A percentile compares a stretch with the other conserved stretches of the same genome.
Conservation (phyloP, 2,113 vertebrate genomes). For the Ammodramus savannarum region DNA sequence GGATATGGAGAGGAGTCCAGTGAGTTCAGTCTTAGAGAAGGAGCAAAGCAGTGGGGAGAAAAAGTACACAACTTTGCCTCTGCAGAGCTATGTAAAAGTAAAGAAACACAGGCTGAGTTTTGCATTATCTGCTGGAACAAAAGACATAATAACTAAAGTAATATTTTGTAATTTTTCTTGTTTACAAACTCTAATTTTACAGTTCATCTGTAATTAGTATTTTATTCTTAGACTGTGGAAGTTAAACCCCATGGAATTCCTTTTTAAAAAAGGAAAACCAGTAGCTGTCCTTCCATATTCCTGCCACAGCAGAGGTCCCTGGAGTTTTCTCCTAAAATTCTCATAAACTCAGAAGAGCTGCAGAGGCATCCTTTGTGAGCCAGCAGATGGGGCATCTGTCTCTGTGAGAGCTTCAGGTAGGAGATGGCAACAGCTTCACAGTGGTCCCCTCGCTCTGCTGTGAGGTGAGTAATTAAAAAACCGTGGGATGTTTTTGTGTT, state of each 20-base stretch:
- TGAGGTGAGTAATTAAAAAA: background rate
- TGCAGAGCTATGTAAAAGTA: background rate
- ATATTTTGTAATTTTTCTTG: background rate
- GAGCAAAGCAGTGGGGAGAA: background rate
- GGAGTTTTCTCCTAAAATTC: background rate
- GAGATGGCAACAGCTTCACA: background rate
- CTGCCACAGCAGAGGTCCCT: accelerated
- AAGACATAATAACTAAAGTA: background rate
- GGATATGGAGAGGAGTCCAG: background rate
- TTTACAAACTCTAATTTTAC: background rate
- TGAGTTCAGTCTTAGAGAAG: background rate
- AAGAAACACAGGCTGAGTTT: background rate
- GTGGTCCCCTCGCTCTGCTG: accelerated
- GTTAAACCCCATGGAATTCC: background rate
- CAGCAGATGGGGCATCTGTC: background rate
- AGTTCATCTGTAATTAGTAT: background rate
- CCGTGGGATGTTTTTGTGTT: background rate
- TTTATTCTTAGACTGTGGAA: background rate
- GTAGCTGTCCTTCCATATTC: background rate
- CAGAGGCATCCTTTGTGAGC: background rate
- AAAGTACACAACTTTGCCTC: background rate
- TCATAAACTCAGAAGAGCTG: background rate
- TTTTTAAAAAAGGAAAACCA: background rate
- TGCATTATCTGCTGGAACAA: background rate
- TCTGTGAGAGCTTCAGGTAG: background rate